These are phyloP conservation scores for Lycodopsis pacificus DNA, from an alignment of 2,797 vertebrate species.

Conservation along the genomic window DNA sequence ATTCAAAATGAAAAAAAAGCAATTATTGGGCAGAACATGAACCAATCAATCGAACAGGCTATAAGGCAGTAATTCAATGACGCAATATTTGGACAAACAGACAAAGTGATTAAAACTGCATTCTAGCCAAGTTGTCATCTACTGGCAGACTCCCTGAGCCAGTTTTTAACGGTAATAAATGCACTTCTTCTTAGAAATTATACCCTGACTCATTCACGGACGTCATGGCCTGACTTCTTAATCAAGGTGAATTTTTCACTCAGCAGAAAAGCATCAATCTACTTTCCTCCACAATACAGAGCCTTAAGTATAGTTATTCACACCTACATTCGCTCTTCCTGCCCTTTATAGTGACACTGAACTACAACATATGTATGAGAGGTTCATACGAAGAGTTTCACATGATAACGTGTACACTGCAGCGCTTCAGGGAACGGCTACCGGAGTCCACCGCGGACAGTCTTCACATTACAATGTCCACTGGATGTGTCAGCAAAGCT, in stretches of 20 bases:
- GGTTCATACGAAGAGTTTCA: not conserved
- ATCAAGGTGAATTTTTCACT: constrained; percentile 27
- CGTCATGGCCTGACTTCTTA: constrained; percentile 23
- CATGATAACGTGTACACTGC: not conserved
- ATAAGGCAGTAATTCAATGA: not conserved
- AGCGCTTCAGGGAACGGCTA: too few relatives aligned
- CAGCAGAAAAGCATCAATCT: not conserved
- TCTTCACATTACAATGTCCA: not conserved
- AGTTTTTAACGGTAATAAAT: not conserved
- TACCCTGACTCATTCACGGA: constrained; percentile 29
- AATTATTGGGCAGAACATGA: not conserved
- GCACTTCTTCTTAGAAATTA: not conserved
- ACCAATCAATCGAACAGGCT: not conserved
- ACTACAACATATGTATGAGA: not conserved
- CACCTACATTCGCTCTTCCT: not conserved
- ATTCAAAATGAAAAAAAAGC: not conserved
- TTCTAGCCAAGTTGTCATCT: not conserved
- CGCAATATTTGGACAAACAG: not conserved
- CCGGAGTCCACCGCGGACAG: not conserved
- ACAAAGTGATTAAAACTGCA: not conserved
- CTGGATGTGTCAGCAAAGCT: not conserved
- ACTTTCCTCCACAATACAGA: constrained; percentile 2
- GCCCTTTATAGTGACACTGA: constrained; percentile 9
- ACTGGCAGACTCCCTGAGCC: not conserved
- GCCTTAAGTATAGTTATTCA: constrained; percentile 3